Evolutionary conservation across 2,888 invertebrate genomes (phyloP), one percentile per base, ranked within the genome.

Genomic region (Ophonus ardosiacus): DNA sequence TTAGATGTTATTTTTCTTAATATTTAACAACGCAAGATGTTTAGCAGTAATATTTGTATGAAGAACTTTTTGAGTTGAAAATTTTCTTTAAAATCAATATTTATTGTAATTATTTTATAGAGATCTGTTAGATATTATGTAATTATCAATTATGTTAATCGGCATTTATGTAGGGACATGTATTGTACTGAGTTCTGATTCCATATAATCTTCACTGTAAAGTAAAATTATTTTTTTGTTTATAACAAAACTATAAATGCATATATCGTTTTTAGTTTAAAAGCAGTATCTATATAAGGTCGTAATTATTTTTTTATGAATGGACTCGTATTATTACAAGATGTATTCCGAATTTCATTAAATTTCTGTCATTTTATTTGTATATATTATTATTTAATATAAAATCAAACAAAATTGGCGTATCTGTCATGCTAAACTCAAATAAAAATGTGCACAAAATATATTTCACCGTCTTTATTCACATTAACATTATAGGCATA

Each of bases 271-370:
- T 56, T 78, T 21, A 57, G 56, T 78, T 78, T 17, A 74, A 43
- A 78, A 78, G 24, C 59, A 81, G 38, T 74, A 82, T 74, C 51
- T 31, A 31, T 40, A 40, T 83, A 83, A 83, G 83, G 74, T 83
- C 74, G 83, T 83, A 74, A 83, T 76, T 83, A 83, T 71, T 82
- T 71, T 83, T 83, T 61, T 83, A 61, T 68, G 61, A 61, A 31
- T 57, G 74, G 76, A 83, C 57, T 57, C 56, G 21, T 68, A 63
- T 56, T 57, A 43, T n/a, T 40, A 82, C 57, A 71, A 82, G 17
- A 82, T 83, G 83, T 83, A 83, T 74, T 83, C 57, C 74, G 83
- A 83, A 76, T 83, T 83, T 83, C 38, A 76, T 83, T 59, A 74
- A 82, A 56, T 82, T 82, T 71, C 56, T 83, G 74, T 83, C 83